phyloP scores from a whole-genome alignment of 2,888 invertebrate genomes.

The Drosophila cracens region DNA sequence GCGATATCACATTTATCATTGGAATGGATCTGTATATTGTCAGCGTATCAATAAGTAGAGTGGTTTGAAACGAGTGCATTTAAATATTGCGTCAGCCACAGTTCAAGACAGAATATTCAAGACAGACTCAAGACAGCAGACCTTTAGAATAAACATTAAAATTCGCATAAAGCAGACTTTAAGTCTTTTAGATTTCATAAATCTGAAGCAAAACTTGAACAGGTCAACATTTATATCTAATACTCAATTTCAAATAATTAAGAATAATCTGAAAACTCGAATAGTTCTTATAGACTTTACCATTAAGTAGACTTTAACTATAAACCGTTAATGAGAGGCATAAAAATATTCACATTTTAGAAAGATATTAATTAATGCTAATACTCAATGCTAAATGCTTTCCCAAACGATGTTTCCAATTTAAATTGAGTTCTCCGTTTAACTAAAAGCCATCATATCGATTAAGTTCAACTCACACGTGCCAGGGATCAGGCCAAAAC shows the following conservation, averaged over 20 bases:
- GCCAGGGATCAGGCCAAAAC: conserved; percentile 10
- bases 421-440: neutral
- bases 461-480: conserved; percentile 14
- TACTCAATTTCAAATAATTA: neutral
- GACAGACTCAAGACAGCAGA: neutral
- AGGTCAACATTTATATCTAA: neutral
- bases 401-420: neutral
- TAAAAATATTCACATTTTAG: neutral
- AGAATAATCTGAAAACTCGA: neutral
- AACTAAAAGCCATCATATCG: neutral
- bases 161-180: neutral
- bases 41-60: neutral
- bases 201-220: neutral
- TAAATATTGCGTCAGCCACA: neutral
- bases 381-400: neutral
- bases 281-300: neutral
- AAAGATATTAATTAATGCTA: neutral
- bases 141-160: neutral
- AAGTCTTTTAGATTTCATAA: neutral
- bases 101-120: neutral
- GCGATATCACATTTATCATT: neutral
- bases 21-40: neutral
- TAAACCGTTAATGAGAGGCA: neutral
- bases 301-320: neutral
- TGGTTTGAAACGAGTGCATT: neutral